Conservation (phyloP, 2,113 vertebrate species). For the Entomyzon cyanotis region DNA sequence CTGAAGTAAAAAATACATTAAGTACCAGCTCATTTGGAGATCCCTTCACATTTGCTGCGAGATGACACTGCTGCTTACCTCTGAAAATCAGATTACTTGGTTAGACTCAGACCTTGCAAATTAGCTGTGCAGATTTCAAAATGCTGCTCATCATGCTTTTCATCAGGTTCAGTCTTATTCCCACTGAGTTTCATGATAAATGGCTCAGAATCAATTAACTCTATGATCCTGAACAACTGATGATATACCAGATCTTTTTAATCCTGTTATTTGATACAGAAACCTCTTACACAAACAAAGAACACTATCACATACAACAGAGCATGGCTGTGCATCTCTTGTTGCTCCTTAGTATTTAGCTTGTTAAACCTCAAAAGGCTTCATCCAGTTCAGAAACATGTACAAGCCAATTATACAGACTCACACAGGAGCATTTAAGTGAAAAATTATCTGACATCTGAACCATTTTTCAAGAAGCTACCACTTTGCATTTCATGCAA, state of each 20-base stretch:
- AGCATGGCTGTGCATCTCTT: neutral
- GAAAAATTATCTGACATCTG: neutral
- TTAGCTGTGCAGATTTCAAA: neutral
- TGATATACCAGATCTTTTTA: neutral
- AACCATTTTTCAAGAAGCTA: neutral
- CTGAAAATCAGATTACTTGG: neutral
- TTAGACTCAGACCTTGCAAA: neutral
- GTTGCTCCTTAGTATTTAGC: neutral
- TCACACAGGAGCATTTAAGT: neutral
- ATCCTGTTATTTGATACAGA: constrained; percentile 10
- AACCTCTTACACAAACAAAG: constrained; percentile 14
- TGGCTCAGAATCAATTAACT: constrained; percentile 16
- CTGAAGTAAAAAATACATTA: neutral
- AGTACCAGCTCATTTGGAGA: neutral
- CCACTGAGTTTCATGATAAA: neutral
- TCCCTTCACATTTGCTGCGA: neutral
- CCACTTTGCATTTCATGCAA: neutral
- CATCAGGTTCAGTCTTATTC: neutral
- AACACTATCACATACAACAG: neutral
- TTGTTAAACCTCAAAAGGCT: neutral
- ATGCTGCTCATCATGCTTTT: neutral
- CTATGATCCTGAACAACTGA: neutral
- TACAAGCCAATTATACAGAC: neutral
- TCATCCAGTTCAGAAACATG: neutral
- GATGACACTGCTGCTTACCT: neutral